Evolutionary conservation across 2,888 invertebrate species (phyloP).

Genomic region (Orchesella flavescens): DNA sequence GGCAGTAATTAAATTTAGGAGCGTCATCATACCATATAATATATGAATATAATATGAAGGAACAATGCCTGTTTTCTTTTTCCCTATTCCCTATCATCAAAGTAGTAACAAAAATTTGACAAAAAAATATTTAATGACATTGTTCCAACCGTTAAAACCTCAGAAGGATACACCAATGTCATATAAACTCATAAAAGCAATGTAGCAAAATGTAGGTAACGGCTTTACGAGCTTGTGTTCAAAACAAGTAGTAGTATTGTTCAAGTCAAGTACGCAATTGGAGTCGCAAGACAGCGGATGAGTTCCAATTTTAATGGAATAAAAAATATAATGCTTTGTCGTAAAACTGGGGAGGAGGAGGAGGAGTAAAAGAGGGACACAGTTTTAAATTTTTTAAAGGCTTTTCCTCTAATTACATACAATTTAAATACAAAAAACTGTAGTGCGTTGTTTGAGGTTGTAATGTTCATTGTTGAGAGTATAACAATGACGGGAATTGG

Average conservation of each 20-base stretch:
- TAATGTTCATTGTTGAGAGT: conserved; percentile 20
- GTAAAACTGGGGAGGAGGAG: conserved; percentile 57
- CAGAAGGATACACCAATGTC: too few species aligned
- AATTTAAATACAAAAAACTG: too few species aligned
- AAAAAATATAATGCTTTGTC: conserved; percentile 37
- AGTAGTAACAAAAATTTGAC: background rate
- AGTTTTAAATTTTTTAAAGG: conserved; percentile 68
- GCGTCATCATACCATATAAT: too few species aligned
- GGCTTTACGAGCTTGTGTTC: conserved; percentile 24
- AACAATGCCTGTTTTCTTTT: background rate
- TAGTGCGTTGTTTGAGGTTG: too few species aligned
- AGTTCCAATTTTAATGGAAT: conserved; percentile 17
- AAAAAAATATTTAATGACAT: conserved; percentile 42
- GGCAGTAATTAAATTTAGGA: too few species aligned
- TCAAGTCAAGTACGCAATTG: background rate
- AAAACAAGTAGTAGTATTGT: background rate
- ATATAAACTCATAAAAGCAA: too few species aligned
- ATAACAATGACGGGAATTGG: conserved; percentile 31
- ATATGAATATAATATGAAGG: too few species aligned
- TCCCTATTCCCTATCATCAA: background rate
- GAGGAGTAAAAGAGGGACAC: conserved; percentile 44
- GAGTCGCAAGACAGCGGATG: background rate
- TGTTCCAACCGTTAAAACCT: conserved; percentile 24
- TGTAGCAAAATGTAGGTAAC: too few species aligned
- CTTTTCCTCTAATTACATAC: conserved; percentile 67